A percentile compares a stretch with the other conserved stretches of the same genome.
Conservation (phyloP, 92 coral and sea anemone species). For the Zoanthus gigantus region DNA sequence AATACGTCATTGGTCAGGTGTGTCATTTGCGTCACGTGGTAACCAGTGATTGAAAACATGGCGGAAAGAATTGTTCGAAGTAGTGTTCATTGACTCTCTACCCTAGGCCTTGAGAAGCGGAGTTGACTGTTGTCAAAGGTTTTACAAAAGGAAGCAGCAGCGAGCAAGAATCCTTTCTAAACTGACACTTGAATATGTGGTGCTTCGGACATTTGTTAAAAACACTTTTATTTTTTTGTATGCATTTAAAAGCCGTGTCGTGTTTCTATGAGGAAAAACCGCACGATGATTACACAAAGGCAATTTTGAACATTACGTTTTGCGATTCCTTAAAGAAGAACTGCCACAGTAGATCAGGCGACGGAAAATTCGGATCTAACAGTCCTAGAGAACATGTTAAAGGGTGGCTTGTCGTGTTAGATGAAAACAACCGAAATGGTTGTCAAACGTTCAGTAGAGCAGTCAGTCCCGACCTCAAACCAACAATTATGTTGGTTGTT, state of each 20-base stretch:
- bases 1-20: conserved; percentile 31
- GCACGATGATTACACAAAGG: conserved; percentile 63
- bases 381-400: conserved; percentile 71
- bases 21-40: conserved; percentile 24
- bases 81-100: background rate
- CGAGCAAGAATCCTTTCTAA: background rate
- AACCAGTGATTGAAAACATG: conserved; percentile 8
- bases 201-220: conserved; percentile 23
- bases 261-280: conserved; percentile 83
- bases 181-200: conserved; percentile 32
- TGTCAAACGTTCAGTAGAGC: conserved; percentile 71
- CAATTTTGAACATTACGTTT: conserved; percentile 76
- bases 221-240: conserved; percentile 22
- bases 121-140: conserved; percentile 6
- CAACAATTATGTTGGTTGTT: conserved; percentile 89
- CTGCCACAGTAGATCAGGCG: conserved; percentile 48
- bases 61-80: conserved; percentile 25
- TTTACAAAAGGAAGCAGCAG: background rate
- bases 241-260: conserved; percentile 42
- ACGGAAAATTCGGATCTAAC: conserved; percentile 74
- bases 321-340: conserved; percentile 65
- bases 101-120: background rate
- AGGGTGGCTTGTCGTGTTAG: conserved; percentile 81
- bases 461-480: conserved; percentile 59
- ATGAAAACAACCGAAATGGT: conserved; percentile 68